Evolutionary conservation across 1,140 invertebrate species (phyloP).

Genomic region (Zaprionus gabonicus): DNA sequence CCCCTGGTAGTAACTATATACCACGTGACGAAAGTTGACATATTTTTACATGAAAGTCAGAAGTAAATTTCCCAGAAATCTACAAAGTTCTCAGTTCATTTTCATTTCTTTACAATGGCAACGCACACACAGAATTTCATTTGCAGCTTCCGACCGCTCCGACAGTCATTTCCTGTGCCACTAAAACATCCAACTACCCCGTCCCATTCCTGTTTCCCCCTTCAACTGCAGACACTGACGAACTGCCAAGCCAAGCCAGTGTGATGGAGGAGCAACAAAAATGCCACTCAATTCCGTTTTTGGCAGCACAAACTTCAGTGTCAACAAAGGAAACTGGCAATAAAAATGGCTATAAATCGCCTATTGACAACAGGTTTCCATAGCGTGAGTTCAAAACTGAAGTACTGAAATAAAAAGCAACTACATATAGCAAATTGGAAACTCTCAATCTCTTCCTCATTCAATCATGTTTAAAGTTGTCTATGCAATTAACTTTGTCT

Average conservation of each 20-base stretch:
- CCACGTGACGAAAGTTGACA: conserved; percentile 21
- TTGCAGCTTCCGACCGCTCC: conserved; percentile 24
- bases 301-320: background rate
- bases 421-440: background rate
- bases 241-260: background rate
- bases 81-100: background rate
- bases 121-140: conserved; percentile 19
- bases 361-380: conserved; percentile 7
- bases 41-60: conserved; percentile 62
- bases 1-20: too few species aligned
- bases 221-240: background rate
- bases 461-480: background rate
- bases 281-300: background rate
- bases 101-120: conserved; percentile 15
- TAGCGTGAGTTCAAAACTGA: background rate
- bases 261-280: background rate
- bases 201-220: background rate
- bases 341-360: conserved; percentile 1
- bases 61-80: conserved; percentile 29
- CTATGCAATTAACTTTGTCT: background rate
- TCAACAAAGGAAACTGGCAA: conserved; percentile 2
- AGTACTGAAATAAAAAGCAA: background rate
- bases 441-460: background rate
- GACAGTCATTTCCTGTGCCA: conserved; percentile 20
- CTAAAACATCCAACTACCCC: background rate